phyloP scores from a whole-genome alignment of 1,140 invertebrate genomes.

The Papilio helenus region DNA sequence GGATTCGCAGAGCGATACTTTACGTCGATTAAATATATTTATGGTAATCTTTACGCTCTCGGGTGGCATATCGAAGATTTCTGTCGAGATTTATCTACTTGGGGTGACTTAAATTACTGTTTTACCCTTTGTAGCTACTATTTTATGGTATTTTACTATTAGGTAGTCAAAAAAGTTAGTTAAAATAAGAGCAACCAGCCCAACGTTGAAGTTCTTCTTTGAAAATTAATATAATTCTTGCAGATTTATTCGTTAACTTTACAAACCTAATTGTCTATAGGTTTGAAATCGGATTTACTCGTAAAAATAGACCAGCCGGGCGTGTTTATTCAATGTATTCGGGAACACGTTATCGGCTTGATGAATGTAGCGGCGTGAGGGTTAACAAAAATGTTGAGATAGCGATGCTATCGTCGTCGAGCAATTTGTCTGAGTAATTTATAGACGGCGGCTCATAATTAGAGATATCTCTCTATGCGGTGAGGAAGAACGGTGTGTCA shows the following conservation, averaged over 20 bases:
- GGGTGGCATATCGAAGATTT: constrained; percentile 35
- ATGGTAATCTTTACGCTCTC: constrained; percentile 28
- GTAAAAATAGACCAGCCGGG: neutral
- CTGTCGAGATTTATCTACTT: constrained; percentile 35
- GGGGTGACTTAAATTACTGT: constrained; percentile 24
- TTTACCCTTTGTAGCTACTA: neutral
- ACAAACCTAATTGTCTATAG: too few relatives aligned
- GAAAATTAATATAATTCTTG: too few relatives aligned
- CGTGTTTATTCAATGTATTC: constrained; percentile 40
- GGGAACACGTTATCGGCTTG: constrained; percentile 43
- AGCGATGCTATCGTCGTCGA: constrained; percentile 46
- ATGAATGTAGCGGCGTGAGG: constrained; percentile 46
- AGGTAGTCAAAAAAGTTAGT: neutral
- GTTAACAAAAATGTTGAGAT: constrained; percentile 55
- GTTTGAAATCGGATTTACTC: too few relatives aligned
- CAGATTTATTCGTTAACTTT: too few relatives aligned
- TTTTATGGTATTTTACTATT: neutral
- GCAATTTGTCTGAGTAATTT: constrained; percentile 57
- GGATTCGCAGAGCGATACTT: constrained; percentile 50
- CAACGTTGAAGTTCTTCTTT: too few relatives aligned
- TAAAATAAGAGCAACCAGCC: too few relatives aligned
- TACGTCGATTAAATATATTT: constrained; percentile 34
- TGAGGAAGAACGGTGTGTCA: constrained; percentile 1
- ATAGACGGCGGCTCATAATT: constrained; percentile 49
- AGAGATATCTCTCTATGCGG: constrained; percentile 46